Evolutionary conservation across 2,888 invertebrate genomes (phyloP).

Genomic region (Linyphia triangularis): DNA sequence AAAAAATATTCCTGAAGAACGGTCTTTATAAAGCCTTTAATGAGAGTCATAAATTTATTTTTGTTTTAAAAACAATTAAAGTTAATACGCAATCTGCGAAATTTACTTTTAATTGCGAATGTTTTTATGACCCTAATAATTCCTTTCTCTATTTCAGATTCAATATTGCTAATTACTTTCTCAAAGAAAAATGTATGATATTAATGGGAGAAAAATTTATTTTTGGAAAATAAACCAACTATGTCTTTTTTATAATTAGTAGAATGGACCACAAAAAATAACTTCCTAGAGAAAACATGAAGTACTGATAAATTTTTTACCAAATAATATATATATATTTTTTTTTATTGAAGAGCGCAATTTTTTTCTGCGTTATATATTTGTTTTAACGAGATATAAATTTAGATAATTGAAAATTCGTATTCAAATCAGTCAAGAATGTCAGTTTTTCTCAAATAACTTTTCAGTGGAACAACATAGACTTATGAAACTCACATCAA

Average conservation of each 20-base stretch:
- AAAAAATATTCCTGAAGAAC: not conserved
- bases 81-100: constrained; percentile 5
- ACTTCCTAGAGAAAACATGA: too few species aligned
- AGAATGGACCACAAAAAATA: not conserved
- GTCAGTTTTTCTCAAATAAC: too few species aligned
- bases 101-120: constrained; percentile 33
- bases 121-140: constrained; percentile 8
- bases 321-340: too few species aligned
- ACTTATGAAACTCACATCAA: too few species aligned
- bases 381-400: too few species aligned
- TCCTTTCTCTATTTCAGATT: not conserved
- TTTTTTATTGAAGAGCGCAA: too few species aligned
- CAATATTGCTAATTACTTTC: constrained; percentile 12
- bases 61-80: constrained; percentile 32
- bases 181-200: constrained; percentile 7
- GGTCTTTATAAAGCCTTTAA: constrained; percentile 4
- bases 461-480: too few species aligned
- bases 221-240: not conserved
- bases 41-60: constrained; percentile 20
- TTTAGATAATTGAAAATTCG: too few species aligned
- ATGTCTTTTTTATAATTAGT: not conserved
- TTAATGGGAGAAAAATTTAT: not conserved
- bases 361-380: too few species aligned
- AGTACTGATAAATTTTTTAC: too few species aligned
- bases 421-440: too few species aligned